Conservation (phyloP, 2,888 invertebrate species). For the Criorhina ranunculi region DNA sequence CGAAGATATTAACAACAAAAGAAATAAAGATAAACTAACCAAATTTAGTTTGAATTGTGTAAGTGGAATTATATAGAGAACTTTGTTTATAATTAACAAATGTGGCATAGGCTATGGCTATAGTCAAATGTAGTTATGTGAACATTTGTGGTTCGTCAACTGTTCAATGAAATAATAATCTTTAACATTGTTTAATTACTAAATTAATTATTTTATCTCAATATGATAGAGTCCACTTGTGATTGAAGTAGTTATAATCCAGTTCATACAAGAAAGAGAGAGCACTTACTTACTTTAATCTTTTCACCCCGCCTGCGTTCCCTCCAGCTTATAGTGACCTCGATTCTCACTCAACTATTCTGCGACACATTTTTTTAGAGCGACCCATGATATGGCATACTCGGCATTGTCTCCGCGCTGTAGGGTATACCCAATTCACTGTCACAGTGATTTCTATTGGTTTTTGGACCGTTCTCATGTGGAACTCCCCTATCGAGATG, state of each 20-base stretch:
- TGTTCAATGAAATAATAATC: not conserved
- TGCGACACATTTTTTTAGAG: too few relatives aligned
- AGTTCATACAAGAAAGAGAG: too few relatives aligned
- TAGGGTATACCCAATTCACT: too few relatives aligned
- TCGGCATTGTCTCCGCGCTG: too few relatives aligned
- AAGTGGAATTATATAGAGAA: not conserved
- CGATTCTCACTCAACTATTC: too few relatives aligned
- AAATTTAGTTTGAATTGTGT: not conserved
- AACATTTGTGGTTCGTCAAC: not conserved
- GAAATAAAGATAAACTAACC: not conserved
- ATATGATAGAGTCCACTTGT: not conserved
- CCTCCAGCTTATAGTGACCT: too few relatives aligned
- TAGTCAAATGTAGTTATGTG: not conserved
- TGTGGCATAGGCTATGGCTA: not conserved
- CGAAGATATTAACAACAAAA: constrained; percentile 13
- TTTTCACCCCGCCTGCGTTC: too few relatives aligned
- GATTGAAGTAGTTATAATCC: not conserved
- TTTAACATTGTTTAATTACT: not conserved
- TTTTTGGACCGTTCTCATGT: too few relatives aligned
- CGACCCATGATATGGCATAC: too few relatives aligned
- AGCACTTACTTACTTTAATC: too few relatives aligned
- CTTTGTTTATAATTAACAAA: not conserved
- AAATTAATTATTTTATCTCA: not conserved
- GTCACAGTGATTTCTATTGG: too few relatives aligned
- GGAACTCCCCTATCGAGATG: too few relatives aligned